Evolutionary conservation across 2,888 invertebrate species (phyloP), one percentile per base, ranked within the genome.

Genomic region (Uloborus plumipes): DNA sequence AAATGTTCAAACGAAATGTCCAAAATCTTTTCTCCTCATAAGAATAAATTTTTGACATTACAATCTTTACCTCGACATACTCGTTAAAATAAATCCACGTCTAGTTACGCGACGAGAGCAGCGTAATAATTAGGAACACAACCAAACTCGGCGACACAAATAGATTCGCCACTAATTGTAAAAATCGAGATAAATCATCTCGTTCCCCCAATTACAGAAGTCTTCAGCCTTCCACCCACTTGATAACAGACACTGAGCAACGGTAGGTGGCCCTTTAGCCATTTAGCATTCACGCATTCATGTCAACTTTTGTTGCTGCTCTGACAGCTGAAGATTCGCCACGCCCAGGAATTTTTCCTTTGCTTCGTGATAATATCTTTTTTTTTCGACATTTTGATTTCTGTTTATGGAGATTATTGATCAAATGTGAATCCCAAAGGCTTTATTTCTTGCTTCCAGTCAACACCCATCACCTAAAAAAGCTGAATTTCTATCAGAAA

Each of bases 361-460:
- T 66, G 50, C 70, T 76, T 69, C 62, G 59, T 76, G 61, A 76
- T 61, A 70, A 39, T 67, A 69, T 70, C 67, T 76, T 76, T 76
- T 75, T 76, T 76, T 76, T 76, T 76, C 70, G 62, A 62, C 65
- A 53, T 64, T 76, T 69, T 69, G 69, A 76, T 76, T 69, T 76
- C 69, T 69, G 76, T 69, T 76, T 76, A 76, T 64, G 76, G 76
- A 70, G 76, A 76, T 76, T 76, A 76, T 76, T 76, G 62, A 69
- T 1, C 39, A 39, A 39, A 39, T 39, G 39, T 39, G 39, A 39
- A 11, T 39, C 39, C 39, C 39, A 39, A 39, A 39, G 39, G 39
- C 11, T 39, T 39, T 39, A 39, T 9, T 39, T 39, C 39, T 39
- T 39, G 39, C 39, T 9, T 39, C 39, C 39, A 39, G 39, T 39